phyloP scores from a whole-genome alignment of 2,797 vertebrate genomes.

The Hoplostethus atlanticus region DNA sequence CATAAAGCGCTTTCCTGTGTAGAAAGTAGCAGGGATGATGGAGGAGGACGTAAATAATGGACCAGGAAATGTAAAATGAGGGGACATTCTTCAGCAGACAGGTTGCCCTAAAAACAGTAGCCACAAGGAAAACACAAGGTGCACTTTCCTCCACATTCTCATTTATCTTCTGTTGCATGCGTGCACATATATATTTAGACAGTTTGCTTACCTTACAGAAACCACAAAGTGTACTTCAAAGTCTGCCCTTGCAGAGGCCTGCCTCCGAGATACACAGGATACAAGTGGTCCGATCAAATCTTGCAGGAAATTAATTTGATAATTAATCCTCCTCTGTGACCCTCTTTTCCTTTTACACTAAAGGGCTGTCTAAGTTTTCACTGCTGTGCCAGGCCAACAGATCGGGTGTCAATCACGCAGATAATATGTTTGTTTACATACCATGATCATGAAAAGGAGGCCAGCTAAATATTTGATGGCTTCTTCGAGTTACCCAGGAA shows the following conservation, averaged over 20 bases:
- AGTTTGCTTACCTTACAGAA: slow-evolving; percentile 30
- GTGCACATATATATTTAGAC: background rate
- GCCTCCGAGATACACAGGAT: slow-evolving; percentile 1
- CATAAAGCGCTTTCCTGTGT: background rate
- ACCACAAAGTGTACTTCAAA: slow-evolving; percentile 1
- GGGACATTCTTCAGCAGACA: slow-evolving; percentile 20
- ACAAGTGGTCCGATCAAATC: slow-evolving; percentile 32
- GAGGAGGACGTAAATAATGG: slow-evolving; percentile 20
- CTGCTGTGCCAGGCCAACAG: slow-evolving; percentile 51
- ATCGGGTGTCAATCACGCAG: slow-evolving; percentile 74
- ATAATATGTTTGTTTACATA: slow-evolving; percentile 83
- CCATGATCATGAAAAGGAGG: slow-evolving; percentile 79
- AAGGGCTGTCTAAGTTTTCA: slow-evolving; percentile 73
- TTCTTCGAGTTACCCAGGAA: slow-evolving; percentile 83
- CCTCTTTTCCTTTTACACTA: slow-evolving; percentile 59
- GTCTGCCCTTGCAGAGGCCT: background rate
- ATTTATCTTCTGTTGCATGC: slow-evolving; percentile 30
- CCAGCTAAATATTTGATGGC: slow-evolving; percentile 82
- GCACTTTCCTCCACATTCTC: slow-evolving; percentile 12
- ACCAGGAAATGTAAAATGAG: slow-evolving; percentile 24
- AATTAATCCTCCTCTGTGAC: slow-evolving; percentile 44
- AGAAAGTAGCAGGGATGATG: slow-evolving; percentile 4
- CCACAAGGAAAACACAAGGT: background rate
- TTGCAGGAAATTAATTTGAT: slow-evolving; percentile 47
- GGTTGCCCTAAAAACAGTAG: slow-evolving; percentile 27